Evolutionary conservation across 2,888 invertebrate genomes (phyloP), one percentile per base, ranked within the genome.

Genomic region (Rotaria socialis): DNA sequence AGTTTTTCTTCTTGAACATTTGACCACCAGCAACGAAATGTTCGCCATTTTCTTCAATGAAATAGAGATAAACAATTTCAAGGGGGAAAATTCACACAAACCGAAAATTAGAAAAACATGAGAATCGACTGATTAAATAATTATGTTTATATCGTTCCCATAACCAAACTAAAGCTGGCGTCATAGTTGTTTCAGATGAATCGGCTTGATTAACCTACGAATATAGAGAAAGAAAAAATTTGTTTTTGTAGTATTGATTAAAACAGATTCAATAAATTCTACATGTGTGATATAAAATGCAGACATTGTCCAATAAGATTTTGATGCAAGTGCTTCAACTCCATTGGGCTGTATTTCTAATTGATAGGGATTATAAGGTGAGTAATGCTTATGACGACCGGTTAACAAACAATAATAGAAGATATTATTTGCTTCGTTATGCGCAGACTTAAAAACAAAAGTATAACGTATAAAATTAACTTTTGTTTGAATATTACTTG

Each of bases 111-210:
- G 80, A 8, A 35, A 80, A 80, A n/a, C 80, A 80, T 47, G 80
- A 47, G 24, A n/a, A 80, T 4, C 24, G 22, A 47, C 11, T 80
- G n/a, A n/a, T 80, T n/a, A 80, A 80, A 80, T 43, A 80, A 47
- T 80, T 80, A 47, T 80, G 47, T 80, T n/a, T 41, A 80, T 80
- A 80, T 47, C 80, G 80, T 80, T 80, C 80, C 80, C 80, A 80
- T 47, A 80, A 47, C 80, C 80, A 80, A 47, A 80, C 24, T 47
- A 80, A n/a, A 43, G 80, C 80, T n/a, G 80, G 80, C 1, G 80
- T 80, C 0, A 47, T 80, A 19, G 8, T 24, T n/a, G 80, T 47
- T 11, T 47, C 24, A n/a, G 80, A 24, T 47, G 47, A 14, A 80
- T 80, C 80, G 24, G n/a, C 2, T 80, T 24, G 22, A 80, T 80